A percentile compares a stretch with the other conserved stretches of the same genome.
Evolutionary conservation across 2,888 invertebrate genomes (phyloP).

Genomic region (Drosophila meridionalis): DNA sequence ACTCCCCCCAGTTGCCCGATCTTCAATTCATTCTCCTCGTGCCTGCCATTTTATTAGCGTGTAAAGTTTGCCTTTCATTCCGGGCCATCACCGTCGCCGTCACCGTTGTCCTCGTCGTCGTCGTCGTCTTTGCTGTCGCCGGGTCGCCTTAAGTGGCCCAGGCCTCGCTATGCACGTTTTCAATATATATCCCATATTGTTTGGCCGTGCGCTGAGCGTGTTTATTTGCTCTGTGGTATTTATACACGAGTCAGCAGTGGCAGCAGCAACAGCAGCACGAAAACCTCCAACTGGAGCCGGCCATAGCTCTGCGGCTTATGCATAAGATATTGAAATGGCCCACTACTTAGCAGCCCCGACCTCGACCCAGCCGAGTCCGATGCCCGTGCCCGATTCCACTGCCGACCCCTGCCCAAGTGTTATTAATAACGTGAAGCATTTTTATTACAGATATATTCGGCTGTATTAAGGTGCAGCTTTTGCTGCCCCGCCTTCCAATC

Average conservation of each 20-base stretch:
- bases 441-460: slow-evolving; percentile 67
- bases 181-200: slow-evolving; percentile 78
- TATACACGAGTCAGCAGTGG: slow-evolving; percentile 50
- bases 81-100: slow-evolving; percentile 37
- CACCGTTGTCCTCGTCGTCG: slow-evolving; percentile 15
- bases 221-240: slow-evolving; percentile 75
- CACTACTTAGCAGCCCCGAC: slow-evolving; percentile 53
- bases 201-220: slow-evolving; percentile 73
- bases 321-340: slow-evolving; percentile 73
- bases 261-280: slow-evolving; percentile 10
- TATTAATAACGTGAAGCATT: slow-evolving; percentile 69
- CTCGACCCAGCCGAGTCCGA: background rate
- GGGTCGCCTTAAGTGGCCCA: slow-evolving; percentile 69
- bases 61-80: slow-evolving; percentile 74
- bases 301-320: slow-evolving; percentile 63
- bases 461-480: slow-evolving; percentile 62
- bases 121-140: slow-evolving; percentile 16
- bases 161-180: slow-evolving; percentile 68
- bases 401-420: slow-evolving; percentile 41
- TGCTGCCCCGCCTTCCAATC: slow-evolving; percentile 20
- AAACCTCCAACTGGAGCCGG: slow-evolving; percentile 20
- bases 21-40: slow-evolving; percentile 19
- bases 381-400: background rate
- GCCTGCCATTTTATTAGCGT: slow-evolving; percentile 72
- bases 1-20: background rate